These are phyloP conservation scores for Aethina tumida DNA, from an alignment of 1,140 invertebrate species.

Conservation along the genomic window DNA sequence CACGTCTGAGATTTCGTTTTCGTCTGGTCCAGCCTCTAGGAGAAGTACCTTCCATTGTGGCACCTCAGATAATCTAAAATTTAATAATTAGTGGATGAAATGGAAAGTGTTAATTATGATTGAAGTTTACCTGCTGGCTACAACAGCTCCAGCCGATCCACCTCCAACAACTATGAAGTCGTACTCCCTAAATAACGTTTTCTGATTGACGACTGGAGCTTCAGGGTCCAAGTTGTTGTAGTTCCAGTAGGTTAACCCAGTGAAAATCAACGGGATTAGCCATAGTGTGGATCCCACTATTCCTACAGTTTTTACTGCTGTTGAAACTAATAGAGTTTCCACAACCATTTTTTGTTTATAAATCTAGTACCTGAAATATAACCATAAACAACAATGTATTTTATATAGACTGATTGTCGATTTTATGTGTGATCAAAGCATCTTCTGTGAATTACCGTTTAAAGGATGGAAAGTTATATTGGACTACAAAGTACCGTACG, in stretches of 20 bases:
- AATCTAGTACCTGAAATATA: no score
- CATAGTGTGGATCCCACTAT: slow-evolving; percentile 64
- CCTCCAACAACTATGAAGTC: slow-evolving; percentile 84
- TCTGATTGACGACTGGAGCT: slow-evolving; percentile 50
- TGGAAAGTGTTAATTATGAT: slow-evolving; percentile 35
- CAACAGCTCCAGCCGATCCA: slow-evolving; percentile 85
- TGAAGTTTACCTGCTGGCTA: no score
- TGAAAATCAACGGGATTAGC: slow-evolving; percentile 71
- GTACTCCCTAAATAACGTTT: slow-evolving; percentile 52
- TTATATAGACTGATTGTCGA: no score
- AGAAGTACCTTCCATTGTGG: slow-evolving; percentile 72
- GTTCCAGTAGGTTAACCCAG: slow-evolving; percentile 70
- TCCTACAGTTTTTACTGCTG: slow-evolving; percentile 64
- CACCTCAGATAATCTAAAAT: slow-evolving; percentile 78
- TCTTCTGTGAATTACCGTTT: no score
- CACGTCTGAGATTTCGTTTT: slow-evolving; percentile 83
- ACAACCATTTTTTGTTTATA: slow-evolving; percentile 62
- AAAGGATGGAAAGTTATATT: no score
- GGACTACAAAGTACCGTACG: no score
- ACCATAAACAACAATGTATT: no score
- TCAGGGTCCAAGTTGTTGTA: slow-evolving; percentile 76
- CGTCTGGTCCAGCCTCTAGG: slow-evolving; percentile 85
- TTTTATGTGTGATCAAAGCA: no score
- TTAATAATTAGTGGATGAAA: slow-evolving; percentile 29
- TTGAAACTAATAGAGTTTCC: slow-evolving; percentile 58